phyloP scores from a whole-genome alignment of 2,888 invertebrate species.

The Ectobius pallidus region DNA sequence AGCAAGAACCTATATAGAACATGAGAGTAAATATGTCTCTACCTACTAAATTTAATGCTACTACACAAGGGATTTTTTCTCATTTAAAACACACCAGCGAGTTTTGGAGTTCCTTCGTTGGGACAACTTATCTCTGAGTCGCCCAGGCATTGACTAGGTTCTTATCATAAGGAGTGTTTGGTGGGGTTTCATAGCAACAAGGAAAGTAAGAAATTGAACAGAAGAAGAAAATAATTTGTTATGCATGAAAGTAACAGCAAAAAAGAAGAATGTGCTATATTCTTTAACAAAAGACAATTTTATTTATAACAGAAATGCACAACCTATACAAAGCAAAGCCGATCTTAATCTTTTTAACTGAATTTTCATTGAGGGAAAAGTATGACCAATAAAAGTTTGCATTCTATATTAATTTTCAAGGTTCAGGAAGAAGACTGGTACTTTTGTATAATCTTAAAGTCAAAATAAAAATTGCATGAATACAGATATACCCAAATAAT shows the following conservation, averaged over 20 bases:
- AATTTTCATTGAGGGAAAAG: too few relatives aligned
- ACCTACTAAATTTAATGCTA: constrained; percentile 30
- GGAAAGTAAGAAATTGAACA: too few relatives aligned
- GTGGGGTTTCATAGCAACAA: constrained; percentile 35
- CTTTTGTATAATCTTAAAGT: too few relatives aligned
- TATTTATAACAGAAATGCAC: not conserved
- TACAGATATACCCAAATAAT: too few relatives aligned
- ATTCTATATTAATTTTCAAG: too few relatives aligned
- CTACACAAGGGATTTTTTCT: constrained; percentile 31
- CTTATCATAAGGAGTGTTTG: constrained; percentile 33
- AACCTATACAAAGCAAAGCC: too few relatives aligned
- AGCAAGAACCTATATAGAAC: constrained; percentile 20
- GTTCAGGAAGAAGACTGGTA: too few relatives aligned
- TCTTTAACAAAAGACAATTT: not conserved
- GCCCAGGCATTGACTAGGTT: constrained; percentile 45
- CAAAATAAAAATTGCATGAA: too few relatives aligned
- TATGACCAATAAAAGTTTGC: too few relatives aligned
- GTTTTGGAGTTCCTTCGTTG: constrained; percentile 76
- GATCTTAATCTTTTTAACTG: too few relatives aligned
- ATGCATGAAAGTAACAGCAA: too few relatives aligned
- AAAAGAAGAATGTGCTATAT: not conserved
- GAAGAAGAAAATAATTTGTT: not conserved
- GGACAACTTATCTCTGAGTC: constrained; percentile 42
- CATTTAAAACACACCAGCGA: constrained; percentile 68
- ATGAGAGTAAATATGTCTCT: constrained; percentile 14